phyloP scores from a whole-genome alignment of 2,113 vertebrate species.

The Bombycilla garrulus region DNA sequence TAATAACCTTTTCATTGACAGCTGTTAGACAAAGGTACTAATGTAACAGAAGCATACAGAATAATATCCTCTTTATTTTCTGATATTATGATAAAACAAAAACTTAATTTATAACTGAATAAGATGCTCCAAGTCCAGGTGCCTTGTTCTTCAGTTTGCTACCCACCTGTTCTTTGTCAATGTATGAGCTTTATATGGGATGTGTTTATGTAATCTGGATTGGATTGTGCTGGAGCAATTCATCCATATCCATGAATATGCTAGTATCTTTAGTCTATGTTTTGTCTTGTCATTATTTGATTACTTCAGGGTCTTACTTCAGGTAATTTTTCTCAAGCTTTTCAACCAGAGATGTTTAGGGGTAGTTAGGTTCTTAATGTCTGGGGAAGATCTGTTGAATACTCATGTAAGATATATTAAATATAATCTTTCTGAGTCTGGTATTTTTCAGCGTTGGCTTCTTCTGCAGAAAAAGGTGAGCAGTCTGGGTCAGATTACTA shows the following conservation, averaged over 20 bases:
- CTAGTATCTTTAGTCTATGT: not conserved
- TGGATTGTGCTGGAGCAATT: not conserved
- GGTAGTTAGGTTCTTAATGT: not conserved
- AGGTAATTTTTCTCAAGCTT: not conserved
- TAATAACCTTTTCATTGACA: not conserved
- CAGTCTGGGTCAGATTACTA: not conserved
- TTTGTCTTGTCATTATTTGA: not conserved
- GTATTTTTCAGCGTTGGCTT: not conserved
- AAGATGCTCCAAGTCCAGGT: not conserved
- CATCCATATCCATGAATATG: not conserved
- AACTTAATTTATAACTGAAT: not conserved
- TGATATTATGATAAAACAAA: not conserved
- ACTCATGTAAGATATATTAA: not conserved
- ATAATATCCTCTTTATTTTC: not conserved
- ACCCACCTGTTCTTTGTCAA: not conserved
- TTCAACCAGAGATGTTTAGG: not conserved
- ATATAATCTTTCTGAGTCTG: not conserved
- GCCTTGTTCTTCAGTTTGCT: not conserved
- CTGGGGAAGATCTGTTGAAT: not conserved
- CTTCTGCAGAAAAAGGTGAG: not conserved
- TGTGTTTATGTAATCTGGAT: not conserved
- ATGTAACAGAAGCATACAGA: not conserved
- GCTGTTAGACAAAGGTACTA: not conserved
- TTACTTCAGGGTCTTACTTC: not conserved
- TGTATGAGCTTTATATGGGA: not conserved